Percentiles rank a stretch among this genome's conserved stretches.
These are phyloP conservation scores for Odontamblyopus rebecca DNA, from an alignment of 2,797 vertebrate species.

Conservation along the genomic window DNA sequence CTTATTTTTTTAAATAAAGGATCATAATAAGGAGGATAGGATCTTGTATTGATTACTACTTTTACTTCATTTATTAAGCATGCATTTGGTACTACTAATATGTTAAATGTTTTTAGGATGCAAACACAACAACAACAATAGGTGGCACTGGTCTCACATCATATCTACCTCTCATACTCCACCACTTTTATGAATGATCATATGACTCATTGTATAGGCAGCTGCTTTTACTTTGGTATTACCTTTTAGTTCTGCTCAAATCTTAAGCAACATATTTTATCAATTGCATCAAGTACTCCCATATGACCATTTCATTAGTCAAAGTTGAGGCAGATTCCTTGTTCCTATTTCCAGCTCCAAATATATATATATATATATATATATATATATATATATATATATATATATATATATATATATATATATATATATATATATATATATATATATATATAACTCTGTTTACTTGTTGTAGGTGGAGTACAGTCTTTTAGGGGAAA, in stretches of 20 bases:
- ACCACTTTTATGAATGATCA: conserved; percentile 10
- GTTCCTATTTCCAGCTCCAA: conserved; percentile 29
- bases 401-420: conserved; percentile 57
- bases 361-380: conserved; percentile 45
- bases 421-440: conserved; percentile 57
- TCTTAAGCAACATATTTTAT: neutral
- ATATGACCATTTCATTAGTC: neutral
- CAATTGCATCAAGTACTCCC: neutral
- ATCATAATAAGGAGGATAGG: too few relatives aligned
- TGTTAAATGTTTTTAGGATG: too few relatives aligned
- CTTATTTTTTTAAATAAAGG: too few relatives aligned
- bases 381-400: conserved; percentile 57
- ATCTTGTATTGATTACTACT: too few relatives aligned
- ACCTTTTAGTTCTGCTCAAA: conserved; percentile 4
- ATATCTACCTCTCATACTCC: neutral
- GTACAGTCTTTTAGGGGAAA: conserved; percentile 31
- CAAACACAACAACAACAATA: neutral
- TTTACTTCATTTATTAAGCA: too few relatives aligned
- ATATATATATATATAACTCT: conserved; percentile 31
- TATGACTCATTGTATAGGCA: neutral
- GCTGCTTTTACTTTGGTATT: neutral
- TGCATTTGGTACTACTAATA: too few relatives aligned
- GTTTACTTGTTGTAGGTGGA: conserved; percentile 38
- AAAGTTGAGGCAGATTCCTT: neutral
- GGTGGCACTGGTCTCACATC: neutral